These are phyloP conservation scores for Plecturocebus donacophilus DNA, from an alignment of 2,113 vertebrate species.

Conservation along the genomic window DNA sequence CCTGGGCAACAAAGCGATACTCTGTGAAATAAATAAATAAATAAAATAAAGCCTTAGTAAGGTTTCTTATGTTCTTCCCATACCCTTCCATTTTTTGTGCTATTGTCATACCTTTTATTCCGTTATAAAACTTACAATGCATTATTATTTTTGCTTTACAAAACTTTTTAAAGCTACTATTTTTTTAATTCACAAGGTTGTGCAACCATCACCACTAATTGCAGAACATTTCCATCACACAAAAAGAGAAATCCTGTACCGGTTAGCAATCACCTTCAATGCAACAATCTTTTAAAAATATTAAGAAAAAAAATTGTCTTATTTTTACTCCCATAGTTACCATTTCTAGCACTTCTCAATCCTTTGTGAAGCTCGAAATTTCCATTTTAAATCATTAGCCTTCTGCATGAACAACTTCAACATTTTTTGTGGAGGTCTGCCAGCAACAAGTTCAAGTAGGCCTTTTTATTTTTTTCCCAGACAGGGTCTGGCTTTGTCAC, in stretches of 20 bases:
- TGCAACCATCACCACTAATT: neutral
- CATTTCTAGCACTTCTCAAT: slow-evolving; percentile 8
- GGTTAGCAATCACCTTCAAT: neutral
- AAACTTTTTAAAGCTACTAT: neutral
- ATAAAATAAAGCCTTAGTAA: no score
- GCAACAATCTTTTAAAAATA: neutral
- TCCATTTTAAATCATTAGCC: neutral
- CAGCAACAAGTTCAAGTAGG: neutral
- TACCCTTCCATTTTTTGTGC: neutral
- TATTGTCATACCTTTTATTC: neutral
- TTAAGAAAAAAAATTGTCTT: neutral
- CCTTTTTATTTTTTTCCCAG: neutral
- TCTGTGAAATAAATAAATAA: no score
- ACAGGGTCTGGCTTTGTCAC: no score
- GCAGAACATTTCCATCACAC: neutral
- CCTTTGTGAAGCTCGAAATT: neutral
- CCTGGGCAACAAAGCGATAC: neutral
- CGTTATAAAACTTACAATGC: neutral
- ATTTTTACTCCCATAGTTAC: neutral
- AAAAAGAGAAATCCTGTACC: neutral
- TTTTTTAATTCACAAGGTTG: neutral
- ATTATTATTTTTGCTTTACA: neutral
- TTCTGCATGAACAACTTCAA: neutral
- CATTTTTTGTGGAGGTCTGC: neutral
- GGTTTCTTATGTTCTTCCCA: no score